Evolutionary conservation across 1,140 invertebrate species (phyloP), one percentile per base, ranked within the genome.

Genomic region (Drusus annulatus): DNA sequence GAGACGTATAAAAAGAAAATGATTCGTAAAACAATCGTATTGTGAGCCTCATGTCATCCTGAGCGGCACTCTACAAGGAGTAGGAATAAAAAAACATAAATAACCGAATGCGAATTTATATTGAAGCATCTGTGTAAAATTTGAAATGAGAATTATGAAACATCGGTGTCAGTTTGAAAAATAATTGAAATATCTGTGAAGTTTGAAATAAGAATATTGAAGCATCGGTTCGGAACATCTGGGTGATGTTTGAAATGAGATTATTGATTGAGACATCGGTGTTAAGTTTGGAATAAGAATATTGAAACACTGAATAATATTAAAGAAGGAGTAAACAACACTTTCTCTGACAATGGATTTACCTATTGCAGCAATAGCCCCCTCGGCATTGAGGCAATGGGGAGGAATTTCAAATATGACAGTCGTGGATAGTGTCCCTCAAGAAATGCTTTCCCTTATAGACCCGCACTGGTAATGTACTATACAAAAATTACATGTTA

Each of bases 361-460:
- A 13, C 1, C 8, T 13, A 45, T 45, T 45, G 36, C 1, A 56
- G 8, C 50, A 7, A 23, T 75, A 17, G 50, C 50, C 13, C 71
- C 71, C 8, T 23, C 54, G 15, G 71, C 71, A 21, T 21, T 60
- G 82, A 76, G 85, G 85, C 7, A 80, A 81, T 84, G 85, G 85
- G 1, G 84, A 83, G 81, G 83, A 36, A 90, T 88, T 58, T 89
- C 89, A 60, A 95, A 95, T 86, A 86, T 92, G 54, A 94, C 94
- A 21, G 93, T 95, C 65, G 93, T 90, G 62, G 89, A 90, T 85
- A 90, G 89, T 87, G 92, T 90, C 63, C 87, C 90, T 13, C 88
- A 88, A 3, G 91, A 93, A 3, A 92, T 93, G n/a, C 86, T 94
- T 51, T 91, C 94, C 84, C 85, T 95, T 85, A 90, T 96, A 56